phyloP scores from a whole-genome alignment of 1,140 invertebrate species.

The Uloborus diversus region DNA sequence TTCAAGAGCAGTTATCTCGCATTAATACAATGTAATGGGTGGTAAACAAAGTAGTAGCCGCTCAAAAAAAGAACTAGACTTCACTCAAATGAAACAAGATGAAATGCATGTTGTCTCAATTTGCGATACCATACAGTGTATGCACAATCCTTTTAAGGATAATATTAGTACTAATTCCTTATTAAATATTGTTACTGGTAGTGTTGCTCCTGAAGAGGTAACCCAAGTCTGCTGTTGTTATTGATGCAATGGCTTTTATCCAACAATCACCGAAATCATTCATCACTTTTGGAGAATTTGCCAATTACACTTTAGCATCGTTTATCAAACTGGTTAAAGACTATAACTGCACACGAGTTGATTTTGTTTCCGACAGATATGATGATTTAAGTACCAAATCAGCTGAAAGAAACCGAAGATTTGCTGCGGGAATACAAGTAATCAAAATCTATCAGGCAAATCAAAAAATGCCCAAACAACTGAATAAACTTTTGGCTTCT shows the following conservation, averaged over 20 bases:
- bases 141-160: no score
- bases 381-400: neutral
- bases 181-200: no score
- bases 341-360: neutral
- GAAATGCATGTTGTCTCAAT: no score
- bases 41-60: neutral
- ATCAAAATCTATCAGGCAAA: neutral
- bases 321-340: neutral
- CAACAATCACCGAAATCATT: neutral
- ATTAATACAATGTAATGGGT: neutral
- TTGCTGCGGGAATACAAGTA: neutral
- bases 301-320: neutral
- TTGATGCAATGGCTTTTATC: constrained; percentile 3
- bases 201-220: no score
- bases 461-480: neutral
- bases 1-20: neutral
- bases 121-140: no score
- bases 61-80: no score
- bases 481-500: neutral
- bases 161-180: no score
- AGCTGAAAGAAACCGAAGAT: neutral
- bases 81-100: no score
- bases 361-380: no score
- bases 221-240: neutral
- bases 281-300: neutral